These are phyloP conservation scores for Propithecus coquereli DNA, from an alignment of 2,113 vertebrate genomes.

Conservation along the genomic window DNA sequence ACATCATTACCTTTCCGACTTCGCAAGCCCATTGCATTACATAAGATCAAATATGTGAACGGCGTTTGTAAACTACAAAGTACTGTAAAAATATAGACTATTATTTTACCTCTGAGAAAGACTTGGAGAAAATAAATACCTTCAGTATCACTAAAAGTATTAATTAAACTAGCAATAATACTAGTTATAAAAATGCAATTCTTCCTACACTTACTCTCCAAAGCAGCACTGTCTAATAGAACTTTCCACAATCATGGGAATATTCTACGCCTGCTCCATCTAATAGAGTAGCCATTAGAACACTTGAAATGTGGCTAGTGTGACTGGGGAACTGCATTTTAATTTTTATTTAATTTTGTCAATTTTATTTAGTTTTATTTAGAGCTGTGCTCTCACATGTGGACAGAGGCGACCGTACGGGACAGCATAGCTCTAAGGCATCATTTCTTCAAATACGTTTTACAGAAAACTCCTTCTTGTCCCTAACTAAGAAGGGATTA, in stretches of 20 bases:
- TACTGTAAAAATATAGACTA: background rate
- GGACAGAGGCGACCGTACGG: background rate
- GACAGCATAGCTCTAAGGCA: background rate
- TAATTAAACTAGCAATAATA: background rate
- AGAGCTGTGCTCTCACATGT: background rate
- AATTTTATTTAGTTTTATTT: background rate
- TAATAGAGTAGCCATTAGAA: background rate
- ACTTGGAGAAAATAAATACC: background rate
- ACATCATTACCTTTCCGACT: background rate
- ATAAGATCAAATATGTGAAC: background rate
- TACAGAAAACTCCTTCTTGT: background rate
- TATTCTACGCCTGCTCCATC: background rate
- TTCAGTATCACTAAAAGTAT: background rate
- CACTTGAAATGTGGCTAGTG: background rate
- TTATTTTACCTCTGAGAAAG: slow-evolving; percentile 35
- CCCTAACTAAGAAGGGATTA: background rate
- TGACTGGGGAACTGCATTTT: background rate
- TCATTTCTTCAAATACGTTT: background rate
- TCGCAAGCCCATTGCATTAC: background rate
- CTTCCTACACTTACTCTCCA: background rate
- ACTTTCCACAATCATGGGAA: background rate
- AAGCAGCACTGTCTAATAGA: background rate
- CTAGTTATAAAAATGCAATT: background rate
- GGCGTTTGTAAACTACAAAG: background rate
- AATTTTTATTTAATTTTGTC: background rate